Evolutionary conservation across 2,888 invertebrate genomes (phyloP), one percentile per base, ranked within the genome.

Genomic region (Spisula solida): DNA sequence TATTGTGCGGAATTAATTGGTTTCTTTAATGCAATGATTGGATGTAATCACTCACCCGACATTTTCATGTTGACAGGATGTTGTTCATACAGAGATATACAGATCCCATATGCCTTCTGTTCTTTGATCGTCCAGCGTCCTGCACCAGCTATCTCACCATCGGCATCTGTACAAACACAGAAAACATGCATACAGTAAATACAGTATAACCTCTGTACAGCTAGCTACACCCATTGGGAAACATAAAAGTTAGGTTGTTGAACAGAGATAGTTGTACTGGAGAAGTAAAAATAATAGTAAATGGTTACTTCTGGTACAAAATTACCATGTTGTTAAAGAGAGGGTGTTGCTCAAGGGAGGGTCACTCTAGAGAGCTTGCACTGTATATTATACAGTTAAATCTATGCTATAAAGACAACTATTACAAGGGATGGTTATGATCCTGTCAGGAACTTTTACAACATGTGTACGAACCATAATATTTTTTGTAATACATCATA

Each of bases 81-180:
- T 94, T 97, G 97, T 95, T 98, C 98, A 96, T 98, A 98, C 80
- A 98, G 97, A 0, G 98, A 98, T 87, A 98, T 98, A 48, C 98
- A 98, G 84, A 98, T 97, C 70, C 98, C 98, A 95, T 97, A 98
- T 2, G 98, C 97, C 86, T 96, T 96, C 82, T 96, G 95, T 78
- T 95, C 95, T 86, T 96, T 96, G 18, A 94, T 96, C 93, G 97
- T 97, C 98, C 98, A 98, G 94, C 97, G 97, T 12, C 93, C 93
- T 41, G 97, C 96, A 0, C 97, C 97, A 82, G 97, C 97, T n/a
- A 97, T 95, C 82, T 96, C 93, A 25, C 83, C 91, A n/a, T 86
- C 80, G 16, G 56, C 47, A 78, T 56, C 88, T 88, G 81, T n/a
- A 41, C 41, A 41, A 41, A 41, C 41, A 41, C 8, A 41, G 4